Evolutionary conservation across 2,888 invertebrate species (phyloP), one percentile per base, ranked within the genome.

Genomic region (Sphecodes monilicornis): DNA sequence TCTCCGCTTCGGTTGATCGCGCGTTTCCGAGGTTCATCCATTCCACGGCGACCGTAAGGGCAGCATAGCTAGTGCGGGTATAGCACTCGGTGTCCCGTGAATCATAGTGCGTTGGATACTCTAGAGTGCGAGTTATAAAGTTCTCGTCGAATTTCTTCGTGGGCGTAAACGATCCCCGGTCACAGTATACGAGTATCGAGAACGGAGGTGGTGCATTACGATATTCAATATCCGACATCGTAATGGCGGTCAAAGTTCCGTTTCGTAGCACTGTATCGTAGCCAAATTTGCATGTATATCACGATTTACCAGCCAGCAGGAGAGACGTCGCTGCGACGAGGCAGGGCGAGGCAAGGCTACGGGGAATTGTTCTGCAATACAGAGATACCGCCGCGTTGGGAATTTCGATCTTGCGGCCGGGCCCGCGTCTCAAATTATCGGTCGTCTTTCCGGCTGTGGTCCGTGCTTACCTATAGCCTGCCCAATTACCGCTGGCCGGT

Each of bases 281-380:
- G 26, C 68, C 82, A 86, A 89, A 90, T 92, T 92, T 92, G 89
- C 90, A 92, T 91, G 85, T 88, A 88, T 91, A 91, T 91, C 87
- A 89, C 84, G 90, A 89, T 90, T 91, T 90, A 88, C 79, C 81
- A 36, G 80, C 70, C 71, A 70, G 50, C 50, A 57, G 80, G 18
- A 85, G 78, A 82, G 75, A 77, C 50, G 77, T 69, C 36, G 22
- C 13, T 13, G 36, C 66, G 36, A 60, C 60, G 60, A 29, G 41
- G 69, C 50, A 22, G 8, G 2, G 22, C 50, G 22, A 50, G 50
- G 50, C 50, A 50, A 50, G 72, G 54, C 72, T 46, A 60, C 74
- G 54, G 64, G 78, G 81, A 81, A 85, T 86, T 85, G 86, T 86
- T 85, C 85, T 71, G 81, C 85, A 78, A 80, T 84, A 77, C 79